Evolutionary conservation across 2,113 vertebrate species (phyloP), one percentile per base, ranked within the genome.

Genomic region (Actenoides lindsayi): DNA sequence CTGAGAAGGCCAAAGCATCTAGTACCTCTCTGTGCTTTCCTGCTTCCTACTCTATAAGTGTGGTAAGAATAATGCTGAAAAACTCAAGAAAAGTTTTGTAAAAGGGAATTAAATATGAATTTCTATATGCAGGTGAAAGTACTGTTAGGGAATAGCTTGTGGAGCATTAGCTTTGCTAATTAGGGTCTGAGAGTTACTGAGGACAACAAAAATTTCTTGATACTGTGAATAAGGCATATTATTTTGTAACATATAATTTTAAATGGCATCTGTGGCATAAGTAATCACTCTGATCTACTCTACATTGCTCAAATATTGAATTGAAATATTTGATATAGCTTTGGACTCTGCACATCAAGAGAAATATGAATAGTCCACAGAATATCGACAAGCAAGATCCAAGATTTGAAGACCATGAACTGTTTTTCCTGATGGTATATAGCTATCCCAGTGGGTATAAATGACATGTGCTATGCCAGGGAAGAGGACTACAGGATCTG

Each of bases 41-140:
- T 46, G 7, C 13, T 7, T 78, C 16, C 37, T 33, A 35, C 3
- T 23, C 11, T 17, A 7, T 17, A 74, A 46, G 33, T 23, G 16
- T 54, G 3, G 10, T 25, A 18, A 71, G 23, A 76, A 81, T 15
- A 11, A 35, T 10, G 10, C 24, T 35, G 33, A 56, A 80, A 85
- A 21, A 35, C 9, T 35, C 20, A 46, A 64, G 51, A 8, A 23
- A 37, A 62, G 1, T 27, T 76, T 31, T 65, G 3, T 50, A 25
- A n/a, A 92, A 69, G 1, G 1, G 0, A 0, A 0, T 75, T 83
- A 73, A 64, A 80, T 44, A 10, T 33, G 2, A 31, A 53, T 62
- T 73, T 33, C 12, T 68, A 0, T 48, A 41, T 62, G 10, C 8
- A 41, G 13, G 27, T 78, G 7, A 14, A 81, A 78, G 63, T 20